Conservation (phyloP, 1,140 invertebrate genomes). For the Drosophila busckii region DNA sequence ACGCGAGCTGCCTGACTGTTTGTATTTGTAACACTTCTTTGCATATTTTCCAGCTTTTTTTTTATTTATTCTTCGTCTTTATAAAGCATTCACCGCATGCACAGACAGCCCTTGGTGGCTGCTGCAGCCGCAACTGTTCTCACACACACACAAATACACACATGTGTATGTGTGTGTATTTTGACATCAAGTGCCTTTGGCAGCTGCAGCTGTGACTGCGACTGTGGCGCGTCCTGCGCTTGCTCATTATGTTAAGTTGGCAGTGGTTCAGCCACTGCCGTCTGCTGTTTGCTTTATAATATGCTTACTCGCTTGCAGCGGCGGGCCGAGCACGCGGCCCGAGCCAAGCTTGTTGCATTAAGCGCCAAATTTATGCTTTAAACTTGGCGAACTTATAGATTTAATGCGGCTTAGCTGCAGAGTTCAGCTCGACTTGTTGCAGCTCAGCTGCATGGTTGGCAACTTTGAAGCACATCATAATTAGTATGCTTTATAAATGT, state of each 20-base stretch:
- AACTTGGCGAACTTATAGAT: not conserved
- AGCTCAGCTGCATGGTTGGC: too few relatives aligned
- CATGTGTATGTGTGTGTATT: not conserved
- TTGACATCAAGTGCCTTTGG: constrained; percentile 49
- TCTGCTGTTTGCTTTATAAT: constrained; percentile 11
- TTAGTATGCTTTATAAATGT: too few relatives aligned
- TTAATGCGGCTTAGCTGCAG: not conserved
- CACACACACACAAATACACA: constrained; percentile 8
- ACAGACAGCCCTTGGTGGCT: constrained; percentile 14
- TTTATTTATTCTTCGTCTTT: constrained; percentile 54
- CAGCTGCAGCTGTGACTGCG: constrained; percentile 39
- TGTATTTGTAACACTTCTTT: constrained; percentile 75
- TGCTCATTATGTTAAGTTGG: constrained; percentile 55
- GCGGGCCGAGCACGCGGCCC: not conserved
- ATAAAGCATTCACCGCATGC: constrained; percentile 46
- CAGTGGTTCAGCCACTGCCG: constrained; percentile 3
- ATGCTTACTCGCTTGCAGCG: too few relatives aligned
- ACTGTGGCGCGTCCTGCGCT: constrained; percentile 27
- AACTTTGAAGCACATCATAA: too few relatives aligned
- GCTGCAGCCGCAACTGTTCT: constrained; percentile 5
- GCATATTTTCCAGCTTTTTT: constrained; percentile 45
- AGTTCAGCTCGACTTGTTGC: not conserved
- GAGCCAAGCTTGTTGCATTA: too few relatives aligned
- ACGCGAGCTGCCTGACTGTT: constrained; percentile 40
- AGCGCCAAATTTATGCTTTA: constrained; percentile 6